phyloP scores from a whole-genome alignment of 2,888 invertebrate genomes.

The Lochmaea crataegi region DNA sequence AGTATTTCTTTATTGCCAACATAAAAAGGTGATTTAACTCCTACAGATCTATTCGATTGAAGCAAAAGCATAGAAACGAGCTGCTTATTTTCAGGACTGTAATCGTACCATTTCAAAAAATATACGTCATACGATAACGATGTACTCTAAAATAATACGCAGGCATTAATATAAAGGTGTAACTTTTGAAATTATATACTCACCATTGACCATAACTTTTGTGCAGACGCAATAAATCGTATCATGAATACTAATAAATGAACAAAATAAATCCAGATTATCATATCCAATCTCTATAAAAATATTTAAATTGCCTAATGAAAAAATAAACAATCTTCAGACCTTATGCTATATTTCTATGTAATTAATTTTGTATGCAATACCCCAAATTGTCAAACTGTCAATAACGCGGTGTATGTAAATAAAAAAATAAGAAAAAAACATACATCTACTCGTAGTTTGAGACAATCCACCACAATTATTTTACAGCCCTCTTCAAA shows the following conservation, averaged over 20 bases:
- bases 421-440: too few species aligned
- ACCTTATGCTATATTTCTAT: too few species aligned
- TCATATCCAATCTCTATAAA: background rate
- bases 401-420: too few species aligned
- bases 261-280: background rate
- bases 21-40: background rate
- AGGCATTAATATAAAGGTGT: background rate
- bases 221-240: background rate
- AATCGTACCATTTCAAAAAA: slow-evolving; percentile 1
- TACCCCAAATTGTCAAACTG: too few species aligned
- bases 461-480: too few species aligned
- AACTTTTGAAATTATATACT: background rate
- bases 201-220: background rate
- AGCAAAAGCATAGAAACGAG: background rate
- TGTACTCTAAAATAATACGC: background rate
- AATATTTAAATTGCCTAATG: too few species aligned
- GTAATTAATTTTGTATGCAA: too few species aligned
- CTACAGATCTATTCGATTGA: background rate
- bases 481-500: too few species aligned
- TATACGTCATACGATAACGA: background rate
- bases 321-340: too few species aligned
- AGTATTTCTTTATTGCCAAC: background rate
- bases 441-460: too few species aligned
- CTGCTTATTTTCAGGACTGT: background rate
- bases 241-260: background rate